Evolutionary conservation across 2,888 invertebrate species (phyloP), one percentile per base, ranked within the genome.

Genomic region (Pinctada fucata): DNA sequence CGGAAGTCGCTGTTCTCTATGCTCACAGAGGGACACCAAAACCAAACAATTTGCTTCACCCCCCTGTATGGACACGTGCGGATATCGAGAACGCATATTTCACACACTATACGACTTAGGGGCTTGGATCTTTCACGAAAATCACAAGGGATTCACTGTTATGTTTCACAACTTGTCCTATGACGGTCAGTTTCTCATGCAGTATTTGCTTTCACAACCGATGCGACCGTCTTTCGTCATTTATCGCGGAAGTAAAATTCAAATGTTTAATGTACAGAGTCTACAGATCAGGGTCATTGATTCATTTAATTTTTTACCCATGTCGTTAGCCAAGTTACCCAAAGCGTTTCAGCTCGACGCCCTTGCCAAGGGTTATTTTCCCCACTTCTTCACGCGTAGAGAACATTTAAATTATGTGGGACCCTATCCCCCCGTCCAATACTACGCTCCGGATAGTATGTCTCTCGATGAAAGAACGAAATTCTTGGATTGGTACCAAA

Each of bases 321-420:
- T 84, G 83, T 74, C 73, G 48, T 66, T 84, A 52, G 58, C 79
- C 1, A 67, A 64, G 3, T 71, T 85, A 63, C 81, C 84, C 10
- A 67, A 76, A 69, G 78, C 83, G 2, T 85, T 84, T 50, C 79
- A 66, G 10, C 74, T 82, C n/a, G 64, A 69, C 3, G 82, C 78
- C 45, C 58, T 81, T 69, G 72, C 70, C 8, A 85, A 82, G 47
- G 83, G 84, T n/a, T 84, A 82, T 68, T 84, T 85, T 69, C 84
- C 84, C 10, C 81, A 85, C 64, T 77, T 69, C 51, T 84, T 82
- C 52, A 82, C 81, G 72, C 72, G 50, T 0, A 63, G 13, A 2
- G 80, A 78, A 58, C 78, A 85, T 69, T 81, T 81, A 77, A 49
- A 69, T 65, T 85, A 85, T 68, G 51, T 69, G 45, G 84, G 84